Conservation (phyloP, 1,140 invertebrate species). For the Nebria ingens region DNA sequence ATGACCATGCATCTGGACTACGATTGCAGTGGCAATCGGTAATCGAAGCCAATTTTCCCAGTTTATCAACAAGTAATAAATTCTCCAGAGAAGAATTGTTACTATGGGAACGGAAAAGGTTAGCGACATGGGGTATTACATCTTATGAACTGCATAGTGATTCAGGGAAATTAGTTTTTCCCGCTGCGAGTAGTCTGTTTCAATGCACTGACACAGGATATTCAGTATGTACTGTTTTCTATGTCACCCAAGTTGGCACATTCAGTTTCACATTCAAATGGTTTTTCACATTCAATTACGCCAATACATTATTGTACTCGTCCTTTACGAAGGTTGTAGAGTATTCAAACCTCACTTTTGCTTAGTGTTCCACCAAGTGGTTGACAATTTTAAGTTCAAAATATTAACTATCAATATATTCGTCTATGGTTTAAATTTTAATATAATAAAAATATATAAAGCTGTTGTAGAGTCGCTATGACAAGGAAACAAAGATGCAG, state of each 20-base stretch:
- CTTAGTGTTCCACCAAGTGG: too few relatives aligned
- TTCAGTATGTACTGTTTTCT: slow-evolving; percentile 41
- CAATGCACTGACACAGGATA: slow-evolving; percentile 64
- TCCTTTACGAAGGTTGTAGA: too few relatives aligned
- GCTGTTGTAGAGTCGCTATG: too few relatives aligned
- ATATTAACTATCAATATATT: too few relatives aligned
- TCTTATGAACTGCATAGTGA: slow-evolving; percentile 78
- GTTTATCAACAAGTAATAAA: slow-evolving; percentile 40
- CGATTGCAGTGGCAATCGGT: slow-evolving; percentile 59
- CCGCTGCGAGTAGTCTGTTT: slow-evolving; percentile 75
- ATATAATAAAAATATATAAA: too few relatives aligned
- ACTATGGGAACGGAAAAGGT: slow-evolving; percentile 78
- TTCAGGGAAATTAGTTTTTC: slow-evolving; percentile 80
- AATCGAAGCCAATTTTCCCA: slow-evolving; percentile 62
- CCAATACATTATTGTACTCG: too few relatives aligned
- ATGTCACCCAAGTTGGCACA: not conserved
- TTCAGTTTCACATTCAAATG: not conserved
- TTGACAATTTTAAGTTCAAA: too few relatives aligned
- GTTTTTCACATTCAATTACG: too few relatives aligned
- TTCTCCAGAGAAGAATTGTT: slow-evolving; percentile 80
- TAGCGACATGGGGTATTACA: slow-evolving; percentile 87
- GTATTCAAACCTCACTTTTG: too few relatives aligned
- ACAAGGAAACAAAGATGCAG: too few relatives aligned
- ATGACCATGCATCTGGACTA: slow-evolving; percentile 34
- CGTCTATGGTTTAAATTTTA: too few relatives aligned